Percentiles rank a stretch among this genome's conserved stretches.
These are phyloP conservation scores for Crematogaster levior DNA, from an alignment of 2,888 invertebrate species.

Conservation along the genomic window DNA sequence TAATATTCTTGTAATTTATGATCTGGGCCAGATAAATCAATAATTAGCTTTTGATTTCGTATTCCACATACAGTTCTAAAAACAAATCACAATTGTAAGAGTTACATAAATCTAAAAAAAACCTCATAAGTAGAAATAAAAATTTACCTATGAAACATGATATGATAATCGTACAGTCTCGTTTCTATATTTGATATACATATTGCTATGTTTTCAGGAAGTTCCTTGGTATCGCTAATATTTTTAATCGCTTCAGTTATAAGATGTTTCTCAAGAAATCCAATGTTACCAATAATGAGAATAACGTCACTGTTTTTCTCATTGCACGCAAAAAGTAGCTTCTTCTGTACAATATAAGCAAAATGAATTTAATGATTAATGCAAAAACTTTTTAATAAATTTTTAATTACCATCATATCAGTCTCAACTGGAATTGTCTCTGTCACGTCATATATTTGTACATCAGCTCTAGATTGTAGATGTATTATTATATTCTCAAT, in stretches of 20 bases:
- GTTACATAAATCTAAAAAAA: neutral
- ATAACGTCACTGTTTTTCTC: neutral
- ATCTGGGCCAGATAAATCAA: neutral
- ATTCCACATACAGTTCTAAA: neutral
- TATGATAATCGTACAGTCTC: neutral
- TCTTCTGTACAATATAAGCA: neutral
- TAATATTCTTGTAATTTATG: neutral
- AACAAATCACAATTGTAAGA: conserved; percentile 9
- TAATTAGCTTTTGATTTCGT: neutral
- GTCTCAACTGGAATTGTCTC: neutral
- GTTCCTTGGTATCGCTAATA: neutral
- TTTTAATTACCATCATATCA: conserved; percentile 4
- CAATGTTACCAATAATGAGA: neutral
- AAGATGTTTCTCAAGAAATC: neutral
- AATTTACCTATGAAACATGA: neutral
- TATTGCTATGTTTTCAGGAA: neutral
- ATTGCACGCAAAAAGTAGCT: neutral
- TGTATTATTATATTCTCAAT: neutral
- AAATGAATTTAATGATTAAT: neutral
- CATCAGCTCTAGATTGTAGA: neutral
- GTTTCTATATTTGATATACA: neutral
- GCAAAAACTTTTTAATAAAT: neutral
- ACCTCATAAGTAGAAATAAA: neutral
- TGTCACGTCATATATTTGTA: neutral
- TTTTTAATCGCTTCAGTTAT: neutral